Conservation (phyloP, 2,113 vertebrate genomes). For the Eubucco bourcierii region DNA sequence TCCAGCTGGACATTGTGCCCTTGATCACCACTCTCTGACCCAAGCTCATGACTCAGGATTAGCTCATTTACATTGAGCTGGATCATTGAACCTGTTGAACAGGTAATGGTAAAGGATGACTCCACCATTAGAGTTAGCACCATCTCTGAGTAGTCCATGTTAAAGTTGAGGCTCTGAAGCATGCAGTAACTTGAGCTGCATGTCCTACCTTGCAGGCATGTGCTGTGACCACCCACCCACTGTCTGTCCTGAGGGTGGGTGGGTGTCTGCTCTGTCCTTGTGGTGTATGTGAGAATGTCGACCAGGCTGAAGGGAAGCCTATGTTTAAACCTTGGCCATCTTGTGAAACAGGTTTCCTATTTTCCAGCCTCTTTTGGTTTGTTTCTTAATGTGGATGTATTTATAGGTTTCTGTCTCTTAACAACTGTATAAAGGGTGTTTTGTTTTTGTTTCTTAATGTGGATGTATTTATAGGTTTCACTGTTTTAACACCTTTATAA, state of each 20-base stretch:
- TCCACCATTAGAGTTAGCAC: not conserved
- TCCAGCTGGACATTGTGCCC: too few species aligned
- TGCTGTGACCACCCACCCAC: not conserved
- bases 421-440: not conserved
- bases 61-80: not conserved
- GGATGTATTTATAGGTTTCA: constrained; percentile 1
- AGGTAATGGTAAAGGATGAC: not conserved
- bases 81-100: not conserved
- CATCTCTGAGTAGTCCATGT: not conserved
- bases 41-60: not conserved
- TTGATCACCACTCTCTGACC: too few species aligned
- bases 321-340: not conserved
- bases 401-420: constrained; percentile 12
- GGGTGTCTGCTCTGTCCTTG: not conserved
- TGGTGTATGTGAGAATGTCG: constrained; percentile 40
- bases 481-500: not conserved
- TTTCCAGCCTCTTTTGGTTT: constrained; percentile 8
- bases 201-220: not conserved
- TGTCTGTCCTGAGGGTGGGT: not conserved
- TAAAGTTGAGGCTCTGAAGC: not conserved
- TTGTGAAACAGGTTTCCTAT: constrained; percentile 16
- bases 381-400: not conserved
- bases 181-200: not conserved
- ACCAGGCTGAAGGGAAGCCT: not conserved
- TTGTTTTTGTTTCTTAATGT: not conserved